phyloP scores from a whole-genome alignment of 1,140 invertebrate species.

The Tetramorium alpestre region DNA sequence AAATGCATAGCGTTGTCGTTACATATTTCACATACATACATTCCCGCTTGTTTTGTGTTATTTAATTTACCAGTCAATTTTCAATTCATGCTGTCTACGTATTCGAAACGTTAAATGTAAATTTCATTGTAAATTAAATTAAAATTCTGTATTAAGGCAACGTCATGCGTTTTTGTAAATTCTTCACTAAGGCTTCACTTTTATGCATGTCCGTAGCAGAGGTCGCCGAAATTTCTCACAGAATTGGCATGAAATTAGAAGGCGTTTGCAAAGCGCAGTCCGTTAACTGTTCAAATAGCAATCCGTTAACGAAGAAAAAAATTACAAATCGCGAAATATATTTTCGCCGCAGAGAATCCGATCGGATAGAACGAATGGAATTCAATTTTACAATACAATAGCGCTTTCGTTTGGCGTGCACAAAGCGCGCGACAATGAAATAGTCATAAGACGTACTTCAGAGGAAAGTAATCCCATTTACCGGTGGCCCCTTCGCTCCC shows the following conservation, averaged over 20 bases:
- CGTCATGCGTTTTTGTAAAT: not conserved
- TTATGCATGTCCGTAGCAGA: not conserved
- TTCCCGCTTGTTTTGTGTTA: not conserved
- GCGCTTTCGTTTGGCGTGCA: not conserved
- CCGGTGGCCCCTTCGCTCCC: too few species aligned
- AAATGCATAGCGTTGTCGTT: not conserved
- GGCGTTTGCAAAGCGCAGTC: not conserved
- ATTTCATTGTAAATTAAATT: conserved; percentile 19
- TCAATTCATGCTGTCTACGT: not conserved
- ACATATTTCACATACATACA: not conserved
- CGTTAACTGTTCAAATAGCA: not conserved
- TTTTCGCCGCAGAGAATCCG: conserved; percentile 22
- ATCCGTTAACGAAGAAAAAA: not conserved
- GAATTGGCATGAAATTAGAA: conserved; percentile 11
- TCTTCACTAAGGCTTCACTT: not conserved
- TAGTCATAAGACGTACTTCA: conserved; percentile 46
- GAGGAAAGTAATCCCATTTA: conserved; percentile 47
- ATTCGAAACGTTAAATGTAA: not conserved
- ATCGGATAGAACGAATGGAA: conserved; percentile 38
- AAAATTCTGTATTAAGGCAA: not conserved
- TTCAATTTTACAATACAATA: conserved; percentile 49
- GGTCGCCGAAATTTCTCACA: not conserved
- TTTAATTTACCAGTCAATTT: not conserved
- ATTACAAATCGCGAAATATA: not conserved
- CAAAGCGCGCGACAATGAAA: conserved; percentile 54